phyloP scores from a whole-genome alignment of 2,888 invertebrate genomes.

The Xestia ashworthii region DNA sequence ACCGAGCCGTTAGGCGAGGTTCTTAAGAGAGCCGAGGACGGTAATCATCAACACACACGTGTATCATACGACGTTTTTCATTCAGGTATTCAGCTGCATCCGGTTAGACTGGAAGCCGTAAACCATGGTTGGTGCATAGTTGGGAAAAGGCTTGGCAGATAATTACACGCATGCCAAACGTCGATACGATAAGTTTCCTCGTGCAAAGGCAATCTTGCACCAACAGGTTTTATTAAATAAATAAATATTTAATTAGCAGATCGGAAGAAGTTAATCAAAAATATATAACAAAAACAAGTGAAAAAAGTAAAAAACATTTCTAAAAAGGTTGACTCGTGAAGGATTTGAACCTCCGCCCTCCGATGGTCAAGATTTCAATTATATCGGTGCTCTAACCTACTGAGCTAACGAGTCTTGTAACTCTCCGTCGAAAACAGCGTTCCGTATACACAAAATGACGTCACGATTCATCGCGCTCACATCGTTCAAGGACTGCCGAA shows the following conservation, averaged over 20 bases:
- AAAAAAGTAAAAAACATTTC: not conserved
- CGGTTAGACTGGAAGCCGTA: no score
- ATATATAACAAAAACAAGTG: not conserved
- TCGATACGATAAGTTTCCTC: not conserved
- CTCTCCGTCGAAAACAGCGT: accelerated
- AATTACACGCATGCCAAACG: not conserved
- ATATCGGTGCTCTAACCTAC: slow-evolving; percentile 55
- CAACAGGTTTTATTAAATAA: not conserved
- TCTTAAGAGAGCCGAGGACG: no score
- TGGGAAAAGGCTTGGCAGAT: no score
- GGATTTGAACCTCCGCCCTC: slow-evolving; percentile 21
- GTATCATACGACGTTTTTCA: no score
- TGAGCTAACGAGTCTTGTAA: slow-evolving; percentile 48
- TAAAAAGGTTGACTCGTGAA: slow-evolving; percentile 42
- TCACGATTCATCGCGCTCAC: slow-evolving; percentile 10
- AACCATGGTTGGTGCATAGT: no score
- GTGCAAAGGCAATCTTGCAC: not conserved
- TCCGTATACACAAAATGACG: not conserved
- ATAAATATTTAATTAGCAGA: not conserved
- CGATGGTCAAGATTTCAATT: slow-evolving; percentile 10
- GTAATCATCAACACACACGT: no score
- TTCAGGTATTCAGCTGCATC: no score
- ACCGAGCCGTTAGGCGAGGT: no score
- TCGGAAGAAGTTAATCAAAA: not conserved
- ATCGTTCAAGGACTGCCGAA: slow-evolving; percentile 3